Evolutionary conservation across 2,888 invertebrate genomes (phyloP).

Genomic region (Mactromeris polynyma): DNA sequence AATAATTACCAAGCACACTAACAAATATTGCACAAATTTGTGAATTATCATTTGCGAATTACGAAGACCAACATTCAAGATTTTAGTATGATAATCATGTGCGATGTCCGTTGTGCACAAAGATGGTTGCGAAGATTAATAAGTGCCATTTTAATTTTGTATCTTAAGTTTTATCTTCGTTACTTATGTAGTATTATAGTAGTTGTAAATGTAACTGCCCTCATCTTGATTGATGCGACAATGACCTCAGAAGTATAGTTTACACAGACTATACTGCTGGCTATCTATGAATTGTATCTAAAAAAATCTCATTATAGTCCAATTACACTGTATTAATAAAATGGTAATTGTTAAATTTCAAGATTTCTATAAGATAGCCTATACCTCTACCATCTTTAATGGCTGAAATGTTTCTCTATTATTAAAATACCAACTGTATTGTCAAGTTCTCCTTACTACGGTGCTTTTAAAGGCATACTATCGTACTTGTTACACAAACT

Average conservation of each 20-base stretch:
- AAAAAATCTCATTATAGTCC: slow-evolving; percentile 6
- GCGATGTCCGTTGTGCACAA: no score
- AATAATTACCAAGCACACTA: no score
- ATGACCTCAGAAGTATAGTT: background rate
- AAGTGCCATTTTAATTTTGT: no score
- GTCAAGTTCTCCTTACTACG: background rate
- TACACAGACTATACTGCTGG: background rate
- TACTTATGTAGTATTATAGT: no score
- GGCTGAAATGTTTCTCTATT: background rate
- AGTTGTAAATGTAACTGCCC: no score
- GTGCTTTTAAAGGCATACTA: background rate
- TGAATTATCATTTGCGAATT: no score
- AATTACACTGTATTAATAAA: background rate
- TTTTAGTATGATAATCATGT: no score
- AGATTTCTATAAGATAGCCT: background rate
- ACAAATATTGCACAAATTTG: no score
- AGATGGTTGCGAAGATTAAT: no score
- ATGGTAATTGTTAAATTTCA: background rate
- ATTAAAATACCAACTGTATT: background rate
- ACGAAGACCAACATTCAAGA: no score
- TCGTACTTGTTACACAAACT: background rate
- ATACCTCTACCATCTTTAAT: background rate
- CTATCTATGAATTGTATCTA: background rate
- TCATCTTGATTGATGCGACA: background rate
- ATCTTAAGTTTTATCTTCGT: no score